Conservation (phyloP, 37 sponge, comb jelly and placozoan genomes). For the Geodia barretti region DNA sequence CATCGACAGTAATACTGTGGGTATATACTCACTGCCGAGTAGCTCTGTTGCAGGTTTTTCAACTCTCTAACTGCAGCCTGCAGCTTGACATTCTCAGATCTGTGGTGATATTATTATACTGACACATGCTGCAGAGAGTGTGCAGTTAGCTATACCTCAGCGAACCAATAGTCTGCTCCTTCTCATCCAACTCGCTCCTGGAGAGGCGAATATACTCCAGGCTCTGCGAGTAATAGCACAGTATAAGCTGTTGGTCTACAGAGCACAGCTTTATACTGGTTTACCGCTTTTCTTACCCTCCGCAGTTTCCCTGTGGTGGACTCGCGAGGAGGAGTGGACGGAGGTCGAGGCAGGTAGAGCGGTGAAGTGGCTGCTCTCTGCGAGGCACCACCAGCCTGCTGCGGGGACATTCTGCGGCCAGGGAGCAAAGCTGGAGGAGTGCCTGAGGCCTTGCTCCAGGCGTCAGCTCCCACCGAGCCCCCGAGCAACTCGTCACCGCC, state of each 20-base stretch:
- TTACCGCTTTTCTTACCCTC: not conserved
- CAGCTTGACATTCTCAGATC: constrained; percentile 40
- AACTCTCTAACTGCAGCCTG: constrained; percentile 47
- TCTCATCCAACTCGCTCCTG: constrained; percentile 42
- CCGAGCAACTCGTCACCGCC: not conserved
- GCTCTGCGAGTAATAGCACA: no score
- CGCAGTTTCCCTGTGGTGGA: not conserved
- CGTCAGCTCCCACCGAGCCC: not conserved
- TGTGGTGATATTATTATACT: constrained; percentile 2
- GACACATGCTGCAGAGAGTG: not conserved
- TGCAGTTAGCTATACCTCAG: constrained; percentile 12
- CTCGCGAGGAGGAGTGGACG: not conserved
- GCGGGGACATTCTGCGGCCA: not conserved
- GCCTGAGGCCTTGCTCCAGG: not conserved
- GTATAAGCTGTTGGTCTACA: no score
- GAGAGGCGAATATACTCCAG: constrained; percentile 48
- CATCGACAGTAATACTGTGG: not conserved
- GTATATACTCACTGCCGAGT: constrained; percentile 10
- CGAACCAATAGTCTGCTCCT: constrained; percentile 27
- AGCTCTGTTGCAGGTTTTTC: constrained; percentile 15
- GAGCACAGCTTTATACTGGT: no score
- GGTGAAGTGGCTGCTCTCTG: not conserved
- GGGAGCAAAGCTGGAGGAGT: not conserved
- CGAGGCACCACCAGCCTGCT: not conserved
- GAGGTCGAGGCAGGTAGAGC: not conserved